Evolutionary conservation across 2,888 invertebrate species (phyloP).

Genomic region (Machimus atricapillus): DNA sequence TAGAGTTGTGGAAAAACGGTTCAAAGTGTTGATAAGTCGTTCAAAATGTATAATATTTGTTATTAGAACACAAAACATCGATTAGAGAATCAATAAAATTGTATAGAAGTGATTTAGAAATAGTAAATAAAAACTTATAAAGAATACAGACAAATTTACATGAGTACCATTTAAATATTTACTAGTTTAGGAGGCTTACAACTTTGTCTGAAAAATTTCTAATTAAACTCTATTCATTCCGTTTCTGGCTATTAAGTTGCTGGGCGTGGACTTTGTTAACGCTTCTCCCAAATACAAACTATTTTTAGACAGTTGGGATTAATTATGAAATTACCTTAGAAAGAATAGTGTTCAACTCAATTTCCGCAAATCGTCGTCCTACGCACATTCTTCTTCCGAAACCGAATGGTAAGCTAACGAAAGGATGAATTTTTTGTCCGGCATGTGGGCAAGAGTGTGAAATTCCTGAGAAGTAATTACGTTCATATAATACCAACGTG

Average conservation of each 20-base stretch:
- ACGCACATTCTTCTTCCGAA: constrained; percentile 79
- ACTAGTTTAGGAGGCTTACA: neutral
- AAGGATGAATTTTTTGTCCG: constrained; percentile 73
- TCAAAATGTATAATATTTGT: neutral
- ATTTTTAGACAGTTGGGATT: neutral
- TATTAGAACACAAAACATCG: neutral
- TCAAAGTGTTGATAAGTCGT: neutral
- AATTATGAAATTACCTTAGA: constrained; percentile 68
- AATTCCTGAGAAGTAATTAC: neutral
- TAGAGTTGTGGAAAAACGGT: neutral
- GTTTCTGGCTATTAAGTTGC: neutral
- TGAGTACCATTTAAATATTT: too few relatives aligned
- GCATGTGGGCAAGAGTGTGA: constrained; percentile 56
- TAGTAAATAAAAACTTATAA: too few relatives aligned
- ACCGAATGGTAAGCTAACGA: constrained; percentile 78
- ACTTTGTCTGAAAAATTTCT: neutral
- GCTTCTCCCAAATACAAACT: neutral
- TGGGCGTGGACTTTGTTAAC: neutral
- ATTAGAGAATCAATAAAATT: neutral
- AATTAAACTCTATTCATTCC: neutral
- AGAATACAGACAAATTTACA: too few relatives aligned
- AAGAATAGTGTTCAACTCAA: constrained; percentile 75
- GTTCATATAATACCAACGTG: neutral
- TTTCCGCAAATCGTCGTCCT: constrained; percentile 82
- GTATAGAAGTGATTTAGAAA: neutral